Percentiles rank a stretch among this genome's conserved stretches.
Evolutionary conservation across 2,888 invertebrate species (phyloP).

Genomic region (Eurois occulta): DNA sequence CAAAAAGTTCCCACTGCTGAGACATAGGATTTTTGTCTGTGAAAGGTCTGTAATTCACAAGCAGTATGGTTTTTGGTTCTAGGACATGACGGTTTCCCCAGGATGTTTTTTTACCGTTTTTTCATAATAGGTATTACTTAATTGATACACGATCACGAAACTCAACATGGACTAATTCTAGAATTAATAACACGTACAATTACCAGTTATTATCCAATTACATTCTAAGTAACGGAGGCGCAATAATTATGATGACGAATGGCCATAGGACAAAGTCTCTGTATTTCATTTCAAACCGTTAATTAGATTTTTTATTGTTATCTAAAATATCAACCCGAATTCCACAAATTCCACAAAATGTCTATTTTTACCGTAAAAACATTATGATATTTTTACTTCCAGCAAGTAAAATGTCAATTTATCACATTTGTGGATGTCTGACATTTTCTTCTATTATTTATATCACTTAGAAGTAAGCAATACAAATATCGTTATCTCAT

Average conservation of each 20-base stretch:
- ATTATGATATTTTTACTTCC: not conserved
- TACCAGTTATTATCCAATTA: not conserved
- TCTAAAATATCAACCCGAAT: not conserved
- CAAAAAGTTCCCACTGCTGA: too few species aligned
- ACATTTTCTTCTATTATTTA: conserved; percentile 21
- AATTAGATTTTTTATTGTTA: not conserved
- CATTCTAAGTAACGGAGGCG: too few species aligned
- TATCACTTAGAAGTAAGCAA: conserved; percentile 3
- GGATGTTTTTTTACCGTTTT: too few species aligned
- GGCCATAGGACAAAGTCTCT: not conserved
- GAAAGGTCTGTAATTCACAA: too few species aligned
- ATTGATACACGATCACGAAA: too few species aligned
- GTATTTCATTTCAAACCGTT: not conserved
- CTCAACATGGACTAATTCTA: too few species aligned
- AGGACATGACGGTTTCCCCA: too few species aligned
- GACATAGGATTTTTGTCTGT: too few species aligned
- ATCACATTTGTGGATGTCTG: conserved; percentile 4
- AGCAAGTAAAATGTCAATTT: not conserved
- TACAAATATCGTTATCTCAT: not conserved
- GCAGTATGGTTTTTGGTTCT: too few species aligned
- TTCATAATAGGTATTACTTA: too few species aligned
- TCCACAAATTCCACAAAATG: not conserved
- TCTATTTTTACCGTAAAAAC: not conserved
- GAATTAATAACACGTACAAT: not conserved
- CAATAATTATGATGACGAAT: too few species aligned